phyloP scores from a whole-genome alignment of 2,113 vertebrate species.

The Carassius auratus region DNA sequence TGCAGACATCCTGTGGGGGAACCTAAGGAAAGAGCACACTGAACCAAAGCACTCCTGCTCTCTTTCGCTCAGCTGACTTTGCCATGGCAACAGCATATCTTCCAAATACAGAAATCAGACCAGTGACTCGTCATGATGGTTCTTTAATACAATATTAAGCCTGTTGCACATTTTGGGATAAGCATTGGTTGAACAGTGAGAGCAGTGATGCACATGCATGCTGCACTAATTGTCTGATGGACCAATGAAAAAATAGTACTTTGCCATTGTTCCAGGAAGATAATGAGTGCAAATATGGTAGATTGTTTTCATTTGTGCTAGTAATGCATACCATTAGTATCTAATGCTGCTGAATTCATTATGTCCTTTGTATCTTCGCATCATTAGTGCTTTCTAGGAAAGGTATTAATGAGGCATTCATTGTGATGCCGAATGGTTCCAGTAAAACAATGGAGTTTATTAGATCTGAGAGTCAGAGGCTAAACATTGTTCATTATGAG shows the following conservation, averaged over 20 bases:
- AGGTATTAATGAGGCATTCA: conserved; percentile 10
- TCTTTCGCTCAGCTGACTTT: conserved; percentile 2
- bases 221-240: conserved; percentile 12
- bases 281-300: not conserved
- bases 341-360: not conserved
- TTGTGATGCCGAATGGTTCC: not conserved
- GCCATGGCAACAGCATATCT: conserved; percentile 50
- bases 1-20: conserved; percentile 18
- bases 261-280: not conserved
- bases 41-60: conserved; percentile 20
- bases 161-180: conserved; percentile 1
- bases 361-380: conserved; percentile 2
- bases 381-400: conserved; percentile 2
- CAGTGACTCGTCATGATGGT: not conserved
- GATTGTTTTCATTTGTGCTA: conserved; percentile 3
- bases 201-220: conserved; percentile 11
- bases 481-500: not conserved
- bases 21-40: conserved; percentile 19
- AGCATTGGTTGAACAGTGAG: not conserved
- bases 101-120: conserved; percentile 44
- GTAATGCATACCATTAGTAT: conserved; percentile 12
- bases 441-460: not conserved
- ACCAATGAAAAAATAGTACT: not conserved
- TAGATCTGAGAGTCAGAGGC: not conserved
- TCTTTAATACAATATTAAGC: not conserved